A percentile compares a stretch with the other conserved stretches of the same genome.
phyloP scores from a whole-genome alignment of 2,797 vertebrate genomes.

The Acipenser oxyrinchus region DNA sequence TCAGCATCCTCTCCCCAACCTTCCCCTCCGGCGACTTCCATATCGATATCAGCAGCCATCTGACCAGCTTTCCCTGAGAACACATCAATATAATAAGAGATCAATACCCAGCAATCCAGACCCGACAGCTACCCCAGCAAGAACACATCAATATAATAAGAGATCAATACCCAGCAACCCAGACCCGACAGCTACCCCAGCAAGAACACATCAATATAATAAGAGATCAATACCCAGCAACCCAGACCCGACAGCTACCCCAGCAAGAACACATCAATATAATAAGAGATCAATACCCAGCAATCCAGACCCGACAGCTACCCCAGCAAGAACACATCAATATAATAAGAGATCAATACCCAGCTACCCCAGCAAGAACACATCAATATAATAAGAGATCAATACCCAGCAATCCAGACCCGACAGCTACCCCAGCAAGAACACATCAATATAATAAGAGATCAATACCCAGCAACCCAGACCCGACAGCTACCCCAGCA shows the following conservation, averaged over 20 bases:
- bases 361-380: background rate
- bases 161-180: background rate
- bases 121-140: background rate
- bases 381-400: too few species aligned
- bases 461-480: too few species aligned
- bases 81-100: background rate
- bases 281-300: background rate
- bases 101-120: background rate
- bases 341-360: background rate
- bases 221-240: background rate
- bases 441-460: too few species aligned
- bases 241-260: background rate
- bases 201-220: conserved; percentile 2
- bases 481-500: too few species aligned
- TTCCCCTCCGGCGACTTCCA: conserved; percentile 78
- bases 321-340: background rate
- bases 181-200: background rate
- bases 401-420: too few species aligned
- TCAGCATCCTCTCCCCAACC: conserved; percentile 96
- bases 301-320: background rate
- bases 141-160: background rate
- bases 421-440: too few species aligned
- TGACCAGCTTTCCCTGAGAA: conserved; percentile 65
- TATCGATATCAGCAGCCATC: conserved; percentile 85
- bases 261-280: conserved; percentile 1